These are phyloP conservation scores for Danaus melanippus DNA, from an alignment of 1,140 invertebrate genomes.

Conservation along the genomic window DNA sequence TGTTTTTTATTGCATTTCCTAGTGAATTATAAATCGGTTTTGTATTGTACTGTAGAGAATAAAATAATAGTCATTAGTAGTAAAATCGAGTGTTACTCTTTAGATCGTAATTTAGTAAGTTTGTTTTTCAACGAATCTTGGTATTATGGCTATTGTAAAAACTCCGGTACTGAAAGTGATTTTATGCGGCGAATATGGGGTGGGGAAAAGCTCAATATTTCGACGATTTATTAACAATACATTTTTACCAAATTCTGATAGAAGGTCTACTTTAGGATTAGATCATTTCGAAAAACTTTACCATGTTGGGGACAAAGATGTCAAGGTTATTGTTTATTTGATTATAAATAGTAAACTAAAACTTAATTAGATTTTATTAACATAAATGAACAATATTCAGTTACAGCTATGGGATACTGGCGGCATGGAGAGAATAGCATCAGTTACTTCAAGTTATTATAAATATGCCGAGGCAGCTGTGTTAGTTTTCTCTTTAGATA, in stretches of 20 bases:
- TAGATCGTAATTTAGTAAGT: no score
- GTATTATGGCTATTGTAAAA: slow-evolving; percentile 83
- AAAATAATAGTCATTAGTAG: no score
- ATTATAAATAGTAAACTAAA: slow-evolving; percentile 14
- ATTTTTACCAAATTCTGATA: slow-evolving; percentile 84
- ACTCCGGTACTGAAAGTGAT: slow-evolving; percentile 95
- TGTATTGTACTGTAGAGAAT: no score
- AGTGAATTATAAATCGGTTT: no score
- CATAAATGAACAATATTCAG: slow-evolving; percentile 66
- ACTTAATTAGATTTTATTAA: slow-evolving; percentile 12
- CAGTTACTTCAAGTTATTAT: slow-evolving; percentile 94
- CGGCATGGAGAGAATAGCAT: slow-evolving; percentile 93
- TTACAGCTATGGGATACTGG: slow-evolving; percentile 94
- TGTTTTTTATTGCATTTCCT: no score
- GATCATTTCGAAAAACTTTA: slow-evolving; percentile 91
- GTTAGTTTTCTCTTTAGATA: slow-evolving; percentile 91
- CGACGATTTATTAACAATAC: slow-evolving; percentile 91
- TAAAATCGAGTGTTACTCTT: no score
- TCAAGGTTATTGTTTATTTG: slow-evolving; percentile 76
- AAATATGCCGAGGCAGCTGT: slow-evolving; percentile 95
- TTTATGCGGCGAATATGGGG: slow-evolving; percentile 94
- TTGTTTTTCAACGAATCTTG: slow-evolving; percentile 9
- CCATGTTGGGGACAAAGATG: slow-evolving; percentile 80
- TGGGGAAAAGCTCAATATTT: slow-evolving; percentile 95
- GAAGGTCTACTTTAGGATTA: slow-evolving; percentile 91